Evolutionary conservation across 37 sponge, comb jelly and placozoan species (phyloP), one percentile per base, ranked within the genome.

Genomic region (Hexactinellida sp.): DNA sequence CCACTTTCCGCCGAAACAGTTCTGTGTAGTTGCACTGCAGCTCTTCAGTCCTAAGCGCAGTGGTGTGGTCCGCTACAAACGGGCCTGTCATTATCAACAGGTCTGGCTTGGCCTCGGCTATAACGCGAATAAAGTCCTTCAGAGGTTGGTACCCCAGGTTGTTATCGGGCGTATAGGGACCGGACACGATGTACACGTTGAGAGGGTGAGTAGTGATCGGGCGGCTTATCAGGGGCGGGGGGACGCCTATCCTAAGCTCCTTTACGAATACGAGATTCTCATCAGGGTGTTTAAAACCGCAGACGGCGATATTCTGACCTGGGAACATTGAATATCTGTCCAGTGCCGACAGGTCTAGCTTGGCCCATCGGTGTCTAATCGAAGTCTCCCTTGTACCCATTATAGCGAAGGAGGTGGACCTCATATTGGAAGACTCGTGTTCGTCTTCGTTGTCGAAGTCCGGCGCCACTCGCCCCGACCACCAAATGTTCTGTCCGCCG

Each of bases 161-260:
- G 32, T 10, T 63, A n/a, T 23, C 25, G 25, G 76, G 34, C 21
- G 76, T 63, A 63, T 63, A 63, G 34, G 76, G 76, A 7, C 76
- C 76, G 3, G 76, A 7, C 5, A n/a, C 34, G 3, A 63, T 63
- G 13, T 63, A 63, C 34, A 63, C 76, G 76, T 7, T 63, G 34
- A 63, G 76, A 63, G 76, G 76, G 76, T 28, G 34, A 3, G 76
- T 63, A 63, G 76, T 63, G 76, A 63, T 63, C 76, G 76, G 76
- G 25, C 30, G 25, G 76, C 76, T 23, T 25, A 63, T n/a, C 13
- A 63, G 5, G 30, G 76, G 76, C 25, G 76, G 76, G 13, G 76
- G 76, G 5, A 63, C 76, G 25, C 76, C 76, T 63, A 28, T 25
- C 13, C 30, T 63, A 10, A 63, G 5, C 30, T 63, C 76, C 13